Conservation (phyloP, 2,888 invertebrate species). For the Cantharis rufa region DNA sequence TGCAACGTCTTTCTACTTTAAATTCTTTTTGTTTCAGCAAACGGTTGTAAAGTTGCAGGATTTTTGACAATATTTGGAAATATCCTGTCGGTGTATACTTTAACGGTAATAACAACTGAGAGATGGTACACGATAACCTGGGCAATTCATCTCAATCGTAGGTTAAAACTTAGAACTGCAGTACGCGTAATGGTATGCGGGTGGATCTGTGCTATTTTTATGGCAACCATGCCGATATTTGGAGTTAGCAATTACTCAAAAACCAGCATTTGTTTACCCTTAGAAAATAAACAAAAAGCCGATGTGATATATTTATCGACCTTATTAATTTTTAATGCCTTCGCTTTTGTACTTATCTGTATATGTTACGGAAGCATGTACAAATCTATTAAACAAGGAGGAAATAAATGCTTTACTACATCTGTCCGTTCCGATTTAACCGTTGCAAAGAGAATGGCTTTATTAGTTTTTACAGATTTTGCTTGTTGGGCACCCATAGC, state of each 20-base stretch:
- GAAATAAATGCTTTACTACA: slow-evolving; percentile 60
- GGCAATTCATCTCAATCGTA: slow-evolving; percentile 65
- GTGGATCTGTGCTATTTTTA: slow-evolving; percentile 61
- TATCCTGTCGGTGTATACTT: slow-evolving; percentile 68
- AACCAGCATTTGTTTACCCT: slow-evolving; percentile 70
- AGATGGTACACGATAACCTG: slow-evolving; percentile 64
- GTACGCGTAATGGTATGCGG: slow-evolving; percentile 63
- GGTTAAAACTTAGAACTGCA: slow-evolving; percentile 63
- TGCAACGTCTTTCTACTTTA: background rate
- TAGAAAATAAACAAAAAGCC: slow-evolving; percentile 60
- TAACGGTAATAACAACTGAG: slow-evolving; percentile 68
- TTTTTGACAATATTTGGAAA: slow-evolving; percentile 68
- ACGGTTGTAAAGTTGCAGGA: slow-evolving; percentile 67
- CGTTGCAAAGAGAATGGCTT: slow-evolving; percentile 69
- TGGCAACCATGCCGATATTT: slow-evolving; percentile 65
- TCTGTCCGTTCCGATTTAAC: slow-evolving; percentile 56
- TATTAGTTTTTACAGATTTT: slow-evolving; percentile 69
- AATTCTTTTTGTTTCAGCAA: slow-evolving; percentile 48
- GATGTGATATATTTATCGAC: slow-evolving; percentile 63
- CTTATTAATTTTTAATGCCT: slow-evolving; percentile 63
- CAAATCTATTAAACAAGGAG: slow-evolving; percentile 58
- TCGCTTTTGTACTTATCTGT: slow-evolving; percentile 67
- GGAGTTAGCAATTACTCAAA: slow-evolving; percentile 68
- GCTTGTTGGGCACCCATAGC: slow-evolving; percentile 68
- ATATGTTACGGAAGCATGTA: slow-evolving; percentile 68